Base-by-base conservation (phyloP, 2,113 vertebrate genomes). In the Tiliqua scincoides region DNA sequence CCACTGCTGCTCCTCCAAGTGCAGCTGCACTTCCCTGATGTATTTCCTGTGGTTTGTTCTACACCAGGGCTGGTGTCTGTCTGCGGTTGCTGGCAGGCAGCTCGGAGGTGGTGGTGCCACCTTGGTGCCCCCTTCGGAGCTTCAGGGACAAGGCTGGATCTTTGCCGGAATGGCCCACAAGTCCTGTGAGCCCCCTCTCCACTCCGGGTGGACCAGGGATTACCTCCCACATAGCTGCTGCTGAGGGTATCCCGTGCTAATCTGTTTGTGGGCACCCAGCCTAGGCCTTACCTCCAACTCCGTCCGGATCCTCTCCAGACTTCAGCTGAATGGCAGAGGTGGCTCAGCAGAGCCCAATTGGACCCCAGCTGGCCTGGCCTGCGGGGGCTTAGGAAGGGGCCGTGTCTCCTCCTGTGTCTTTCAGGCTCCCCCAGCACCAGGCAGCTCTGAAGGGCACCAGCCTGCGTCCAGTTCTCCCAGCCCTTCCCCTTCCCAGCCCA, bases 251-350 rank as follows among this genome's bases (percentile, higher is more conserved):
- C 17, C 18, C 78, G 21, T 32, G 23, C 78, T 73, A 74, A 74
- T 86, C 85, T 21, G 35, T 27, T 62, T 52, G 43, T 63, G 67
- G 77, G 71, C 77, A 81, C 37, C 27, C 23, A 68, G 74, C 74
- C 65, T 74, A 78, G 40, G 63, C 63, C 78, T 81, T 86, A 74
- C 78, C 71, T 81, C 85, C 32, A 65, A 20, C 48, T 18, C 27
- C 35, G 68, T 52, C 21, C 57, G n/a, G n/a, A n/a, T 68, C 71
- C 65, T 57, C 43, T 63, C 37, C 20, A 4, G 25, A 18, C 12
- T 63, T 25, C 32, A 6, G 23, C 17, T 37, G 70, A 80, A 43
- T 18, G 32, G 25, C 78, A 37, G 32, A 11, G 15, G 14, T 74
- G 59, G 70, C 70, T 65, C 43, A 63, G 59, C n/a, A 72, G 59